Base-by-base conservation (phyloP, 23 tunicate species). In the Ciona savignyi region DNA sequence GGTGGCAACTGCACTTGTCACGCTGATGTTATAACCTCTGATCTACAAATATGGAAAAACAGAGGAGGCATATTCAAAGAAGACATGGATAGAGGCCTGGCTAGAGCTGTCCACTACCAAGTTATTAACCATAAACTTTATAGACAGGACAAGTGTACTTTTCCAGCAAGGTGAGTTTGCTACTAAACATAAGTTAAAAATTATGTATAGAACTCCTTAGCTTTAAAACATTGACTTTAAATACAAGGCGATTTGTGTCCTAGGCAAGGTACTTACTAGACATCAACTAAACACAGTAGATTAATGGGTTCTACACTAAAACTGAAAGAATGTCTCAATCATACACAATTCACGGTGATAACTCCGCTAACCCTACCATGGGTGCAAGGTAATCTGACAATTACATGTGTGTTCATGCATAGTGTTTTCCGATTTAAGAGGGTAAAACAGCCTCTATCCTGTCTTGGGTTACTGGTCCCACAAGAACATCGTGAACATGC, bases 1-100 rank as follows among this genome's bases (percentile, higher is more conserved):
- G 60, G 77, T 48, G 87, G 87, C n/a, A 82, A 82, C 67, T 88
- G 96, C 51, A 77, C 84, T 3, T 88, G 96, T 48, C 81, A 88
- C 71, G 74, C 78, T 27, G 72, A 65, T 63, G 85, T 89, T 2
- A 76, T 89, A 25, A 70, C 78, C 21, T 22, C 68, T 31, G 96
- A 89, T 70, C 64, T 89, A 34, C 27, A 78, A 72, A 23, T 83
- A 20, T 89, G 96, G 96, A 74, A 51, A 64, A 63, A 83, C 27
- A 48, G 81, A 29, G 85, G 81, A 63, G 84, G 81, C 29, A 89
- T 89, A n/a, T 83, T 72, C 1, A 65, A 78, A 69, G 82, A 78
- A 4, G 96, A 89, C 70, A 51, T 89, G 34, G 35, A 83, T 6
- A 74, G 70, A 25, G 89, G 75, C 1, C 31, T 72, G 60, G 33